Percentiles rank a stretch among this genome's conserved stretches.
Conservation (phyloP, 2,113 vertebrate genomes). For the Eira barbara region DNA sequence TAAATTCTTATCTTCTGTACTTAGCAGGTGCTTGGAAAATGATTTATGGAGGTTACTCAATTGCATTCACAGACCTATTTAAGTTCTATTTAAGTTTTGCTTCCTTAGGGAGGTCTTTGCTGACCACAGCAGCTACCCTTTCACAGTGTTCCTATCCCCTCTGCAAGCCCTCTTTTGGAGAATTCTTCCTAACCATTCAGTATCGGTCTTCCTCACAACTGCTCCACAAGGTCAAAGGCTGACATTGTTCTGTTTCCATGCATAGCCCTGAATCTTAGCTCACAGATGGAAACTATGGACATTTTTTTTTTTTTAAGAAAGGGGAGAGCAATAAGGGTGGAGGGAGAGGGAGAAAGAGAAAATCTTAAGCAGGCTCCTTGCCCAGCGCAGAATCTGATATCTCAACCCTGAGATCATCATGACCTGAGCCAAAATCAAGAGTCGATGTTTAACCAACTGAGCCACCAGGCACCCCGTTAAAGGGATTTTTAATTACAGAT, state of each 20-base stretch:
- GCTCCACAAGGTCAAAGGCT: not conserved
- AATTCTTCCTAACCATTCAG: not conserved
- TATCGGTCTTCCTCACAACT: not conserved
- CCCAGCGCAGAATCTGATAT: not conserved
- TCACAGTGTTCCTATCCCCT: not conserved
- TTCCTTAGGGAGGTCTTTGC: not conserved
- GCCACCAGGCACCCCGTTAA: not conserved
- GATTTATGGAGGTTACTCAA: not conserved
- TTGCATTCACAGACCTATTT: not conserved
- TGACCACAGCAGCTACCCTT: not conserved
- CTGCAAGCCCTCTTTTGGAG: not conserved
- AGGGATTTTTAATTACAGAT: not conserved
- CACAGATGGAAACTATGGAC: not conserved
- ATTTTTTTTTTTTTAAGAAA: not conserved
- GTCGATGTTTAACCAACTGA: not conserved
- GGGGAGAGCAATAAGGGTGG: not conserved
- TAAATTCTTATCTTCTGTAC: conserved; percentile 19
- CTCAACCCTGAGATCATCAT: not conserved
- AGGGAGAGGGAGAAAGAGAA: not conserved
- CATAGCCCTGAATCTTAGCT: not conserved
- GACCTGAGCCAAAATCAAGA: not conserved
- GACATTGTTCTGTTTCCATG: not conserved
- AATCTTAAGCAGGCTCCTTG: not conserved
- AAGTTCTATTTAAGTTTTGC: not conserved
- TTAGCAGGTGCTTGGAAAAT: not conserved